These are phyloP conservation scores for Drosophila pseudotakahashii DNA, from an alignment of 2,888 invertebrate species.

Conservation along the genomic window DNA sequence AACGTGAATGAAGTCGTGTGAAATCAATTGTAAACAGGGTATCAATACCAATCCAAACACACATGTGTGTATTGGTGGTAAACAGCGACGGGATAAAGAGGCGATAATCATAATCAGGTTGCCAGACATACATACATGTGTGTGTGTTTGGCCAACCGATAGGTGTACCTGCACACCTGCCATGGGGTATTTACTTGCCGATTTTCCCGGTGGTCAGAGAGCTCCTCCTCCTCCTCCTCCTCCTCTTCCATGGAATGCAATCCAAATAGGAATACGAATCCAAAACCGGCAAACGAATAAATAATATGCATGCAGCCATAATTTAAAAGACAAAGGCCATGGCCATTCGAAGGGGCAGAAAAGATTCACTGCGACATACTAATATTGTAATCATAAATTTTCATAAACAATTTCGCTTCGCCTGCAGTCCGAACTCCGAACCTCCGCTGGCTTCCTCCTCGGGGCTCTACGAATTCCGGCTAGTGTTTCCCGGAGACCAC, in stretches of 20 bases:
- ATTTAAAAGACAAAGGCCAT: slow-evolving; percentile 63
- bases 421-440: slow-evolving; percentile 43
- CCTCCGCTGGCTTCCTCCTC: slow-evolving; percentile 12
- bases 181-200: slow-evolving; percentile 12
- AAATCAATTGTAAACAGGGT: slow-evolving; percentile 78
- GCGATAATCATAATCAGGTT: slow-evolving; percentile 66
- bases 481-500: slow-evolving; percentile 58
- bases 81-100: slow-evolving; percentile 41
- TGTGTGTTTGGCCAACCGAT: slow-evolving; percentile 1
- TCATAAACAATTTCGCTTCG: slow-evolving; percentile 77
- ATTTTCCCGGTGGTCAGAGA: background rate
- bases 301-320: slow-evolving; percentile 55
- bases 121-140: slow-evolving; percentile 17
- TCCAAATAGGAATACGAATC: slow-evolving; percentile 31
- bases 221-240: too few species aligned
- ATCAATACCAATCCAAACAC: slow-evolving; percentile 63
- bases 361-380: slow-evolving; percentile 77
- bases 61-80: slow-evolving; percentile 29
- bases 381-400: slow-evolving; percentile 80
- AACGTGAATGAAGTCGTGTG: slow-evolving; percentile 77
- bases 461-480: slow-evolving; percentile 38
- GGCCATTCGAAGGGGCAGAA: slow-evolving; percentile 13
- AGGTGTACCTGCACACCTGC: slow-evolving; percentile 31
- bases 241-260: slow-evolving; percentile 48
- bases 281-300: slow-evolving; percentile 51